Evolutionary conservation across 1,140 invertebrate species (phyloP).

Genomic region (Anastrepha obliqua): DNA sequence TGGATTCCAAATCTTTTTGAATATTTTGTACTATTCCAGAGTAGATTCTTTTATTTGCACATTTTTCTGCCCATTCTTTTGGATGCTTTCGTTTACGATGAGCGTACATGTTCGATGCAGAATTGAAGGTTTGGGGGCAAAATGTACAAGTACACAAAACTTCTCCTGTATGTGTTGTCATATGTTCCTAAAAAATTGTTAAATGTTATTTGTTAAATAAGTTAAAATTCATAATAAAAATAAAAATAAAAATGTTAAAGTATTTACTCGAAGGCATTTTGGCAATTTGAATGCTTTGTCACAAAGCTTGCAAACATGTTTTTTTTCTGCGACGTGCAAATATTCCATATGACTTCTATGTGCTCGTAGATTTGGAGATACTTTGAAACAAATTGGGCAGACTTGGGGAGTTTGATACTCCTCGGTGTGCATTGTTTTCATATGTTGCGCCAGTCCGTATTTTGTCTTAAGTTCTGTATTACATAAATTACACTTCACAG

Average conservation of each 20-base stretch:
- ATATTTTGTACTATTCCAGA: too few relatives aligned
- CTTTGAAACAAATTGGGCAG: slow-evolving; percentile 65
- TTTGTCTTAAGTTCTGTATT: slow-evolving; percentile 66
- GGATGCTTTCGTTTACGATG: slow-evolving; percentile 66
- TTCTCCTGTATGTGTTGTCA: too few relatives aligned
- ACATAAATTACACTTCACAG: slow-evolving; percentile 65
- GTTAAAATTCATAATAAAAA: not conserved
- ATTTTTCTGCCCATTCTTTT: too few relatives aligned
- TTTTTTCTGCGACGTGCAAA: slow-evolving; percentile 64
- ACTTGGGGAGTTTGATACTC: slow-evolving; percentile 65
- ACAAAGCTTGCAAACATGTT: slow-evolving; percentile 66
- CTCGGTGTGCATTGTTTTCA: slow-evolving; percentile 67
- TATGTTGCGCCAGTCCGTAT: slow-evolving; percentile 66
- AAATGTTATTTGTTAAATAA: not conserved
- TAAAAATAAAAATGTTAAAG: slow-evolving; percentile 14
- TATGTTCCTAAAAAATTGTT: slow-evolving; percentile 64
- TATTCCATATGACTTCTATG: slow-evolving; percentile 67
- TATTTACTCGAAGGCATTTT: slow-evolving; percentile 61
- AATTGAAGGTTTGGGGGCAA: slow-evolving; percentile 66
- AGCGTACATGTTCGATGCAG: slow-evolving; percentile 71
- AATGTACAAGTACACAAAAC: too few relatives aligned
- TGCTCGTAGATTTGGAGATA: slow-evolving; percentile 66
- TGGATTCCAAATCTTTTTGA: too few relatives aligned
- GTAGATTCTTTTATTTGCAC: slow-evolving; percentile 54
- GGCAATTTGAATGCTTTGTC: slow-evolving; percentile 69